These are phyloP conservation scores for Nycticryphes semicollaris DNA, from an alignment of 2,113 vertebrate species.

Conservation along the genomic window DNA sequence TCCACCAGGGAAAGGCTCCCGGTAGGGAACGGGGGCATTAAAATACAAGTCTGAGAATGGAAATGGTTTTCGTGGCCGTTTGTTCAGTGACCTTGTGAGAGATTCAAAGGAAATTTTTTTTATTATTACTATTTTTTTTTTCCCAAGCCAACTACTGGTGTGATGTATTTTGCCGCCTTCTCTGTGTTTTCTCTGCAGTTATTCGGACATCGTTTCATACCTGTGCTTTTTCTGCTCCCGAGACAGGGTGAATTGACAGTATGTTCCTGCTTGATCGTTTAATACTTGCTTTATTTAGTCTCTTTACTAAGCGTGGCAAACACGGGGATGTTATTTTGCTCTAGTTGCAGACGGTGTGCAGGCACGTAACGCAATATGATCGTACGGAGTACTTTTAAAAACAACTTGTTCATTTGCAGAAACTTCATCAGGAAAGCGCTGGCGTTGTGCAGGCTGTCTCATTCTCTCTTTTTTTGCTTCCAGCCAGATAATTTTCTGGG, in stretches of 20 bases:
- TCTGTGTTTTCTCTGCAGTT: background rate
- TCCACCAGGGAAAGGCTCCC: background rate
- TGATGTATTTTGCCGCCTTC: background rate
- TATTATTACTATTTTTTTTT: background rate
- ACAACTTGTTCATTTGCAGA: constrained; percentile 7
- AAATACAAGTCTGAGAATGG: background rate
- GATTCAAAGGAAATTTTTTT: background rate
- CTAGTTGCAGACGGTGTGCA: background rate
- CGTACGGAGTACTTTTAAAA: background rate
- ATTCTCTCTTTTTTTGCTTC: background rate
- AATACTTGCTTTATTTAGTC: background rate
- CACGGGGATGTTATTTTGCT: rapidly evolving
- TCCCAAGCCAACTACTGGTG: background rate
- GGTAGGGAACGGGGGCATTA: background rate
- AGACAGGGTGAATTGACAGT: rapidly evolving
- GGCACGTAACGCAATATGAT: background rate
- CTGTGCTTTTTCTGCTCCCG: background rate
- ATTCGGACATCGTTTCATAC: rapidly evolving
- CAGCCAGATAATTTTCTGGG: background rate
- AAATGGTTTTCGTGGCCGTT: background rate
- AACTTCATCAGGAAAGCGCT: background rate
- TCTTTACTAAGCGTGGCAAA: background rate
- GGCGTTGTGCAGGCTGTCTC: background rate
- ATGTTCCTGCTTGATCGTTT: background rate
- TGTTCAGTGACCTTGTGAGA: constrained; percentile 1